Conservation (phyloP, 2,797 vertebrate species). For the Sitta carolinensis region DNA sequence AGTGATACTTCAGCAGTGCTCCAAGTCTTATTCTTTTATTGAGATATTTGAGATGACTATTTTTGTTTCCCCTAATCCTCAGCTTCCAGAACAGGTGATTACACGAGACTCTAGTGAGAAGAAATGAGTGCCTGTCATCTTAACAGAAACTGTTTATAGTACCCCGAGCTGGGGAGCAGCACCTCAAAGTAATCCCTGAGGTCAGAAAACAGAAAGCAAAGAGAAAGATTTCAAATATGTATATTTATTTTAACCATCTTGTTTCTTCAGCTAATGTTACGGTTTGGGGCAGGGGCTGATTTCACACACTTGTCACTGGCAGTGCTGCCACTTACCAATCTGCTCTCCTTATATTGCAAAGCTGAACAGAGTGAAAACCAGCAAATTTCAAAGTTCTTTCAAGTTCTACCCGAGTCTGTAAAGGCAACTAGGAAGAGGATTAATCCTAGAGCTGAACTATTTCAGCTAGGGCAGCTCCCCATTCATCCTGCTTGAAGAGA, state of each 20-base stretch:
- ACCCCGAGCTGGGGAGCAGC: background rate
- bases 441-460: background rate
- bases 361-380: background rate
- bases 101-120: background rate
- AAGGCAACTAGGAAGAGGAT: background rate
- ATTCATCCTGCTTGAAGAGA: background rate
- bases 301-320: background rate
- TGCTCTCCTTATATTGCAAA: background rate
- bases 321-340: background rate
- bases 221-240: background rate
- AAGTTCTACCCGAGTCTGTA: background rate
- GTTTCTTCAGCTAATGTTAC: background rate
- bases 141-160: background rate
- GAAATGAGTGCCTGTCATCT: background rate
- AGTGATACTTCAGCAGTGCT: background rate
- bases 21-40: background rate
- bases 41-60: background rate
- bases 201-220: background rate
- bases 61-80: background rate
- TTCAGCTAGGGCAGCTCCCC: background rate
- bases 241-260: background rate
- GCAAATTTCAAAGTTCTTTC: background rate
- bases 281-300: background rate
- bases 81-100: background rate
- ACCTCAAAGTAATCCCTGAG: background rate